Evolutionary conservation across 2,797 vertebrate species (phyloP), one percentile per base, ranked within the genome.

Genomic region (Limnodromus scolopaceus): DNA sequence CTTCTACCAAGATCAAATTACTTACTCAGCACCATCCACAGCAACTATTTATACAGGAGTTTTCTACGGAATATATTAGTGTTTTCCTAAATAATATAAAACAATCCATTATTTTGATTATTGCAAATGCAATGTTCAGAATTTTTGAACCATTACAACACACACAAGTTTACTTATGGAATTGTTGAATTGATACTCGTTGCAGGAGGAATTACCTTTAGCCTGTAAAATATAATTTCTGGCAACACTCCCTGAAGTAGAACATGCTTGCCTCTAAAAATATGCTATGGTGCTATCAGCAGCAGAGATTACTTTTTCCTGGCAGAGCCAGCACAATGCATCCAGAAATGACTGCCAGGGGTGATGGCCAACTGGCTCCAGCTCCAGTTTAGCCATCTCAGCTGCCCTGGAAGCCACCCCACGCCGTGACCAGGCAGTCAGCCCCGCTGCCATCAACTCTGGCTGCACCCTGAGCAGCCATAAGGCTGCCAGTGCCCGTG

Each of bases 351-450:
- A 25, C 48, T 46, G 43, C 1, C 2, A 63, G 48, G 10, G 18
- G 16, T 1, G 3, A 34, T 3, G 45, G 45, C 60, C 32, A 64
- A 25, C 39, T 13, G 54, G 41, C 38, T 45, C 22, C 70, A 46
- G 69, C 39, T 16, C 16, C 6, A 28, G 16, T 28, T 53, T 55
- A n/a, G 68, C 38, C 17, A 1, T 2, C 46, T 16, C 10, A 5
- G 30, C 54, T 16, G 24, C 34, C 34, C 65, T 9, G 49, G 43
- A 34, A 74, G 91, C 9, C 69, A 9, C 45, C 12, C 36, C 43
- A 8, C 2, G 6, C 34, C 11, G 2, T 6, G 48, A 16, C 2
- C 1, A 30, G 16, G 43, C 1, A 1, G 3, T 14, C 0, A 0
- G 70, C 38, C 18, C 17, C 4, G 1, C 30, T 22, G 8, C 66